phyloP scores from a whole-genome alignment of 1,140 invertebrate genomes.

The Psix sp. region DNA sequence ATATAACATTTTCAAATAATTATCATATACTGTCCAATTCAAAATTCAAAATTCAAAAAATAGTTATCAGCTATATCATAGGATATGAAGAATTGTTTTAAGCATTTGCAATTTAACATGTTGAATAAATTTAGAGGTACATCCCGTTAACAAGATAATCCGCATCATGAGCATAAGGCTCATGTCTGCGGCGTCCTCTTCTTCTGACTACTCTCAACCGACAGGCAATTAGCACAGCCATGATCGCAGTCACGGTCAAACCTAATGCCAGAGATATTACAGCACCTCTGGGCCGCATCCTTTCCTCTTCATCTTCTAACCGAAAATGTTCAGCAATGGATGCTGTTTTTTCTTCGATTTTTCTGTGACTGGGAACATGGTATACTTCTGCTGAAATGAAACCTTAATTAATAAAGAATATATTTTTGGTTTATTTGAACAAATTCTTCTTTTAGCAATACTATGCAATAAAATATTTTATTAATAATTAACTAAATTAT shows the following conservation, averaged over 20 bases:
- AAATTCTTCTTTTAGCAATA: too few species aligned
- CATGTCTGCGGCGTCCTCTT: conserved; percentile 85
- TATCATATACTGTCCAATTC: too few species aligned
- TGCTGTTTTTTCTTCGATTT: conserved; percentile 63
- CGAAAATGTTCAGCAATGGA: conserved; percentile 64
- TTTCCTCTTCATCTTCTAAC: conserved; percentile 76
- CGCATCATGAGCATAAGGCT: conserved; percentile 93
- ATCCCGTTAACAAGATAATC: conserved; percentile 98
- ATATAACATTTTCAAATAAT: too few species aligned
- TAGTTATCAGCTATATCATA: too few species aligned
- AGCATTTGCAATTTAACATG: too few species aligned
- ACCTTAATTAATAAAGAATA: neutral
- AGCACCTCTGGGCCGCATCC: conserved; percentile 85
- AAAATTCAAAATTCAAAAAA: too few species aligned
- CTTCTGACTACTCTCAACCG: conserved; percentile 86
- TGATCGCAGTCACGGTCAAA: conserved; percentile 79
- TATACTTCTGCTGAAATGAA: conserved; percentile 47
- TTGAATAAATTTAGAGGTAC: conserved; percentile 86
- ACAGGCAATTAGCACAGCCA: conserved; percentile 88
- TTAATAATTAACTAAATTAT: too few species aligned
- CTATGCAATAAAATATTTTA: too few species aligned
- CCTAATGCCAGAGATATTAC: conserved; percentile 87
- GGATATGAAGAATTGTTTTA: too few species aligned
- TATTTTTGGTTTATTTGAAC: too few species aligned
- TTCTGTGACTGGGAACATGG: conserved; percentile 59